Evolutionary conservation across 2,888 invertebrate genomes (phyloP), one percentile per base, ranked within the genome.

Genomic region (Steinernema scapterisci): DNA sequence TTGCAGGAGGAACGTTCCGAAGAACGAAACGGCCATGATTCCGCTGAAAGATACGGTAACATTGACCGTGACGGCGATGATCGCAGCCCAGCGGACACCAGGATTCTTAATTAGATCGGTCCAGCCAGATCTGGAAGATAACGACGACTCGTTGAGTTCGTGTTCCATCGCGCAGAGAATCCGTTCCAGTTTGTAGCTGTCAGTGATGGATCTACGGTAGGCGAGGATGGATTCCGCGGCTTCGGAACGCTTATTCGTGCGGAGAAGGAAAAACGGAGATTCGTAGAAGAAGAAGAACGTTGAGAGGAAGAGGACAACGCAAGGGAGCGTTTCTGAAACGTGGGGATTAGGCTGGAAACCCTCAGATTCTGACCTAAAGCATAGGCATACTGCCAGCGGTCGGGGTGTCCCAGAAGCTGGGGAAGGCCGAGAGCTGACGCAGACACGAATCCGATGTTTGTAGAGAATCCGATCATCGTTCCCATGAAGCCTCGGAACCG

Each of bases 1-100:
- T 25, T 77, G 79, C 7, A 85, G 78, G 0, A 85, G 73, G 52
- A 81, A 80, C 0, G 84, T 84, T 9, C 85, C 85, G 74, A 85
- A 85, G 75, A 85, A 85, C 6, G 82, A 82, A 16, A 82, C 79
- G 0, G 85, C 84, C n/a, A 78, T 77, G 54, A 85, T 82, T 0
- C 85, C 84, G 46, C 81, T 81, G 76, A 77, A 83, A 74, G 71
- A 77, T 13, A 84, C 84, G 1, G 83, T 81, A 0, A 79, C 80
- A 54, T 84, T 84, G 16, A 84, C 72, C 7, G 77, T 77, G 0
- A 75, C 75, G 0, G 82, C 75, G 2, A 82, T 73, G 3, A 77
- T 75, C 5, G 80, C 72, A 0, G 79, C 82, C 63, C 63, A 63
- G 38, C 63, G 63, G 13, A 38, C 21, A 1, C 63, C 31, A 31